Evolutionary conservation across 2,888 invertebrate species (phyloP).

Genomic region (Oligia strigilis): DNA sequence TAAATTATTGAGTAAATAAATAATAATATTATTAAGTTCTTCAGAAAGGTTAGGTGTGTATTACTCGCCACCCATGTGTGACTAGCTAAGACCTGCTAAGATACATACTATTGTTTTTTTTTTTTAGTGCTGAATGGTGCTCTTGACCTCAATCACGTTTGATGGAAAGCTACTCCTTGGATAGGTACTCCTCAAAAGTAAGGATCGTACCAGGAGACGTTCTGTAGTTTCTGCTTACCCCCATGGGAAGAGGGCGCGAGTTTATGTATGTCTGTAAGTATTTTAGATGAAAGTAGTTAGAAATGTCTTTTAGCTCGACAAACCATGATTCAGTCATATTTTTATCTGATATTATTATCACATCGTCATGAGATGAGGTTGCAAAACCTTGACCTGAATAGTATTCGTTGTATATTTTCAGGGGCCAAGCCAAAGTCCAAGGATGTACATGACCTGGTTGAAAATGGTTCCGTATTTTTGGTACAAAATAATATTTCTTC

Average conservation of each 20-base stretch:
- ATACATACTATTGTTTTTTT: no score
- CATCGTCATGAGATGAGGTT: slow-evolving; percentile 20
- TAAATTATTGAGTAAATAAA: background rate
- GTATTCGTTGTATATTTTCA: slow-evolving; percentile 29
- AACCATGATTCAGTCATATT: background rate
- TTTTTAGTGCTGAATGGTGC: no score
- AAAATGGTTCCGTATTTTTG: background rate
- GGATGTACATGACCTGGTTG: slow-evolving; percentile 23
- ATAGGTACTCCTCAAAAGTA: background rate
- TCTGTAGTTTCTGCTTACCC: background rate
- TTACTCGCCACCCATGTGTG: background rate
- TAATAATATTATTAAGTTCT: background rate
- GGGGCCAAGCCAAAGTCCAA: slow-evolving; percentile 10
- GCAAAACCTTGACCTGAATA: slow-evolving; percentile 40
- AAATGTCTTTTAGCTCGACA: background rate
- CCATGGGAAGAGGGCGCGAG: background rate
- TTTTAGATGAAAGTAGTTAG: background rate
- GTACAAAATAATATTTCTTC: background rate
- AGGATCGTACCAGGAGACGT: background rate
- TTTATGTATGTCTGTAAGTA: background rate
- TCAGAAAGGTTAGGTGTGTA: background rate
- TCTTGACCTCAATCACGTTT: no score
- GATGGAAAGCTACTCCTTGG: no score
- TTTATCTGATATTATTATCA: slow-evolving; percentile 2
- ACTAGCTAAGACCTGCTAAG: no score